Percentiles rank a stretch among this genome's conserved stretches.
Conservation (phyloP, 2,113 vertebrate genomes). For the Passer domesticus region DNA sequence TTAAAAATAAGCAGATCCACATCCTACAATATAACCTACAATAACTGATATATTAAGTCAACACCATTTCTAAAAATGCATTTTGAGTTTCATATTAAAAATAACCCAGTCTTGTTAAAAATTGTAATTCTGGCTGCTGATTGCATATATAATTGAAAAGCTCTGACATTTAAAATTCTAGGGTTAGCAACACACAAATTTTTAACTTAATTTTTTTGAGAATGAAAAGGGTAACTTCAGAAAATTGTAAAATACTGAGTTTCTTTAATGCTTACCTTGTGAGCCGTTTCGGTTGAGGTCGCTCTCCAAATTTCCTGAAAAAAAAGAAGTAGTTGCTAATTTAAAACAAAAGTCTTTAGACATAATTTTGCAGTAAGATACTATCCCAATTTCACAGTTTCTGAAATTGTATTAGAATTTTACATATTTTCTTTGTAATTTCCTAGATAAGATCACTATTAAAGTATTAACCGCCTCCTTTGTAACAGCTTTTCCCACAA, state of each 20-base stretch:
- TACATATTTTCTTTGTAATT: neutral
- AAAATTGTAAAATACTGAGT: neutral
- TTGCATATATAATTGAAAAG: neutral
- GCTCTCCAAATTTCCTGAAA: conserved; percentile 97
- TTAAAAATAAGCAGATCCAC: neutral
- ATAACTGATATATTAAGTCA: neutral
- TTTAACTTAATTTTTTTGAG: neutral
- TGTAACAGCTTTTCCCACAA: neutral
- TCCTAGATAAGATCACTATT: neutral
- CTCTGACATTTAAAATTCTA: neutral
- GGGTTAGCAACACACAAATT: neutral
- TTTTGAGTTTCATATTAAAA: neutral
- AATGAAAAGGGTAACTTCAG: neutral
- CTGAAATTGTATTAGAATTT: neutral
- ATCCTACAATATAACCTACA: neutral
- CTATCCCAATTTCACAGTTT: neutral
- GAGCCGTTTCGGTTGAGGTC: conserved; percentile 97
- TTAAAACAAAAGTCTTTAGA: neutral
- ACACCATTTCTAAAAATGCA: neutral
- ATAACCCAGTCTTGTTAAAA: neutral
- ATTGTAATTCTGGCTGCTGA: neutral
- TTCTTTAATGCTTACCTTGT: conserved; percentile 85
- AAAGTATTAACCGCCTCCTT: neutral
- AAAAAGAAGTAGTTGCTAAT: conserved; percentile 32
- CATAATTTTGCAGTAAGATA: neutral